phyloP scores from a whole-genome alignment of 1,140 invertebrate species.

The Dolichoris vasculosae region DNA sequence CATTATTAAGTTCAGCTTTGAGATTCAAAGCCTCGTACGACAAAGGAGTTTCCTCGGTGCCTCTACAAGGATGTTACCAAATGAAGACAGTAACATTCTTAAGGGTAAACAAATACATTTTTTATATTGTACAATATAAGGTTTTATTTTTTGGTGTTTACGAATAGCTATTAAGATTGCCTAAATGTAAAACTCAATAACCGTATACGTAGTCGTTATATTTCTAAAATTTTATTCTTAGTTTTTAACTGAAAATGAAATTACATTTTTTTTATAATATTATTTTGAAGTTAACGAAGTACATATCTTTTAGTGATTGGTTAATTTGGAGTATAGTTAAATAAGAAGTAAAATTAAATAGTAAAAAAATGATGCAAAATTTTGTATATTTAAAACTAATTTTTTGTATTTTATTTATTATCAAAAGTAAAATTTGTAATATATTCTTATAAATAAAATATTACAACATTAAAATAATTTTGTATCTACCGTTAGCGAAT shows the following conservation, averaged over 20 bases:
- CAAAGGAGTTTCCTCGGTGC: conserved; percentile 35
- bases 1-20: conserved; percentile 44
- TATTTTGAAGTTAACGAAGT: background rate
- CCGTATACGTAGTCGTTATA: background rate
- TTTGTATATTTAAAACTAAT: background rate
- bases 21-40: background rate
- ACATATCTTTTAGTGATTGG: background rate
- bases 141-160: background rate
- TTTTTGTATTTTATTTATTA: background rate
- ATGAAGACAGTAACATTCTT: conserved; percentile 34
- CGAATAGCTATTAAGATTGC: background rate
- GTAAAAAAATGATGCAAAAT: background rate
- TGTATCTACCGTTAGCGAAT: background rate
- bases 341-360: background rate
- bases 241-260: background rate
- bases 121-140: background rate
- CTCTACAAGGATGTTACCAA: conserved; percentile 43
- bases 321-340: background rate
- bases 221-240: background rate
- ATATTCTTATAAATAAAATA: background rate
- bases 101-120: conserved; percentile 18
- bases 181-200: background rate
- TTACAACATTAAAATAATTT: background rate
- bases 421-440: background rate
- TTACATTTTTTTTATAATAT: background rate